Evolutionary conservation across 1,140 invertebrate genomes (phyloP).

Genomic region (Saccostrea cuccullata): DNA sequence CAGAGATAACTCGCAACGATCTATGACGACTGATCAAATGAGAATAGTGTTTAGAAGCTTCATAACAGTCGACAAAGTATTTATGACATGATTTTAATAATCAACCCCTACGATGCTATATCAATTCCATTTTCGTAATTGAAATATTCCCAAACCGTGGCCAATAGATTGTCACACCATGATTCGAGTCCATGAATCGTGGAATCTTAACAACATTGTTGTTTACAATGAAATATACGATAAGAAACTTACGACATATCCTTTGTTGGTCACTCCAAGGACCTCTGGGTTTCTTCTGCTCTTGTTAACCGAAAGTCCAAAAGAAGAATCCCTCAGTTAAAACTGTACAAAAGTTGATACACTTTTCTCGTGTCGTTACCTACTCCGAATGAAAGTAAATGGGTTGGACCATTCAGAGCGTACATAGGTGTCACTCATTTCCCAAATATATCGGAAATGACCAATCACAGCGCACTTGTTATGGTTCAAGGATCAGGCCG

Average conservation of each 20-base stretch:
- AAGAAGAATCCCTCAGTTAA: neutral
- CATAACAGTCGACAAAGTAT: too few relatives aligned
- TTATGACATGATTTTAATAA: too few relatives aligned
- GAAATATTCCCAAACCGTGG: neutral
- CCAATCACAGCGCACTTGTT: neutral
- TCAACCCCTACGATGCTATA: neutral
- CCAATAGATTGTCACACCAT: too few relatives aligned
- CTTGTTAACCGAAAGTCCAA: conserved; percentile 2
- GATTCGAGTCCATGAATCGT: too few relatives aligned
- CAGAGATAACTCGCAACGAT: neutral
- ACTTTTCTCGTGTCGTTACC: neutral
- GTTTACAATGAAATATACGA: neutral
- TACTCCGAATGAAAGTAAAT: neutral
- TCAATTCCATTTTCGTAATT: neutral
- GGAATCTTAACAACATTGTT: neutral
- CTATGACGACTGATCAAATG: too few relatives aligned
- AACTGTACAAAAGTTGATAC: neutral
- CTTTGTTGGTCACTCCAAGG: neutral
- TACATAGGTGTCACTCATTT: conserved; percentile 22
- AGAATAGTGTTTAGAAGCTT: too few relatives aligned
- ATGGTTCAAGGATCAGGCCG: neutral
- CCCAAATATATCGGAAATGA: neutral
- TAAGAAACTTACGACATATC: conserved; percentile 18
- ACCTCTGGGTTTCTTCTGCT: conserved; percentile 10
- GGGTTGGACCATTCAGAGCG: neutral